phyloP scores from a whole-genome alignment of 1,140 invertebrate species.

The Drosophila leontia region DNA sequence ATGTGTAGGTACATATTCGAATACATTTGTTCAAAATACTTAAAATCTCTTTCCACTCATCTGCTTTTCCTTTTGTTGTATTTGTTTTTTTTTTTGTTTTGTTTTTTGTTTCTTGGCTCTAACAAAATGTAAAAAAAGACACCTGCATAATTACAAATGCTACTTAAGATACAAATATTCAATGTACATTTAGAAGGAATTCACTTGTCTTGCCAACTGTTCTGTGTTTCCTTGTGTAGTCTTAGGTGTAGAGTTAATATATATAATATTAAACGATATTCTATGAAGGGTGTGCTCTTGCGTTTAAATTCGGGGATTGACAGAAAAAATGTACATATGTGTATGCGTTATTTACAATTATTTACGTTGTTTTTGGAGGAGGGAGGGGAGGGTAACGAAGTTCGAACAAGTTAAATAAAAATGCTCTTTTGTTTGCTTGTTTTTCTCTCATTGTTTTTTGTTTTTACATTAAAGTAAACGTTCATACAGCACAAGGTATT shows the following conservation, averaged over 20 bases:
- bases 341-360: constrained; percentile 35
- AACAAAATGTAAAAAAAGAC: constrained; percentile 26
- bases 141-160: constrained; percentile 36
- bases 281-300: constrained; percentile 15
- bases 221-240: constrained; percentile 1
- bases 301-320: constrained; percentile 12
- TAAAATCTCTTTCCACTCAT: constrained; percentile 8
- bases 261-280: constrained; percentile 26
- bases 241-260: constrained; percentile 5
- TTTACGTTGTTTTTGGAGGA: neutral
- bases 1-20: constrained; percentile 67
- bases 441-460: constrained; percentile 19
- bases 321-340: neutral
- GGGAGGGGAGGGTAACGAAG: neutral
- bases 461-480: constrained; percentile 68
- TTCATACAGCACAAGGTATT: constrained; percentile 75
- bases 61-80: neutral
- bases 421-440: constrained; percentile 51
- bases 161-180: constrained; percentile 29
- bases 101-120: constrained; percentile 18
- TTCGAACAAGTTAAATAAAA: constrained; percentile 52
- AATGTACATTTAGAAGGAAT: constrained; percentile 42
- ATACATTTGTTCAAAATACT: constrained; percentile 51
- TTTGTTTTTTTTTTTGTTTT: neutral
- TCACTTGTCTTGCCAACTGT: constrained; percentile 17